Evolutionary conservation across 2,113 vertebrate genomes (phyloP).

Genomic region (Origma solitaria): DNA sequence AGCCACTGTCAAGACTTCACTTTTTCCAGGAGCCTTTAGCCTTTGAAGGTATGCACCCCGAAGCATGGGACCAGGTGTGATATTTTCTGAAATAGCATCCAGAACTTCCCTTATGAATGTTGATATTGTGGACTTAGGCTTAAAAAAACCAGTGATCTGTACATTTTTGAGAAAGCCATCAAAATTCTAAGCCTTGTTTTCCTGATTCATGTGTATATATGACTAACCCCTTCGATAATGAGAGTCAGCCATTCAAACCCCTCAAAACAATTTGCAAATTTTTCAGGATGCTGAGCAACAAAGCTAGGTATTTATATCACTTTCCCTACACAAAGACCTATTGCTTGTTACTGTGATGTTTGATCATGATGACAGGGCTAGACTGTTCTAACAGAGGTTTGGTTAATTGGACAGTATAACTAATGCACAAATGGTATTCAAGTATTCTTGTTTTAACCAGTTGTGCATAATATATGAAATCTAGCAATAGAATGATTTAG

Average conservation of each 20-base stretch:
- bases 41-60: background rate
- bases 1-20: background rate
- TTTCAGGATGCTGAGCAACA: background rate
- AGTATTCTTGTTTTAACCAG: background rate
- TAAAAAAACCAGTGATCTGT: rapidly evolving
- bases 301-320: background rate
- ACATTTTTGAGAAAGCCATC: background rate
- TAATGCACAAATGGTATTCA: background rate
- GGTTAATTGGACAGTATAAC: background rate
- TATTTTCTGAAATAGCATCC: background rate
- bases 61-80: background rate
- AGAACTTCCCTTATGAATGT: background rate
- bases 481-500: background rate
- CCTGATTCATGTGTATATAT: background rate
- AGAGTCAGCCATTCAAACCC: background rate
- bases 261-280: background rate
- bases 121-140: background rate
- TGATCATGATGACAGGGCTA: background rate
- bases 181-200: background rate
- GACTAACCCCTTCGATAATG: background rate
- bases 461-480: background rate
- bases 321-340: background rate
- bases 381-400: background rate
- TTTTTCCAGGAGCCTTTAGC: background rate
- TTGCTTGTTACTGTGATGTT: background rate